Conservation (phyloP, 2,113 vertebrate genomes). For the Steatornis caripensis region DNA sequence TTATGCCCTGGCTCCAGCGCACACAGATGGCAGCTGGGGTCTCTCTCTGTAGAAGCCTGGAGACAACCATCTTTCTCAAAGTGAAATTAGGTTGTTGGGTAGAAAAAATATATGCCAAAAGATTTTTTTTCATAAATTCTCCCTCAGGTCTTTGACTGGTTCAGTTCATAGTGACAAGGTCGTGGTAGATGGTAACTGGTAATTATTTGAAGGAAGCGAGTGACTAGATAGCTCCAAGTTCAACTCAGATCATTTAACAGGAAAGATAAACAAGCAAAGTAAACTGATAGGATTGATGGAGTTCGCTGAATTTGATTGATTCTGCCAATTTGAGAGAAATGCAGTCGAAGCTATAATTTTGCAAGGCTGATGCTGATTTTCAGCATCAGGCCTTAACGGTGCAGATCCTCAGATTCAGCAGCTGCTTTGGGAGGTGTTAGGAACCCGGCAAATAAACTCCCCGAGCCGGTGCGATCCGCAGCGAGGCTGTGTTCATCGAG, state of each 20-base stretch:
- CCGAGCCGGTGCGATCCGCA: accelerated
- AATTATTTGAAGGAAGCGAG: neutral
- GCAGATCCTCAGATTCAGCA: neutral
- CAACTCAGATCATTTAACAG: neutral
- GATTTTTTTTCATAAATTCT: neutral
- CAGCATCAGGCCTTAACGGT: neutral
- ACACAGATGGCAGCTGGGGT: neutral
- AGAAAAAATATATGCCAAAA: neutral
- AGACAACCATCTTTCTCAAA: neutral
- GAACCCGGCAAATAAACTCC: neutral
- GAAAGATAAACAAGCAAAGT: neutral
- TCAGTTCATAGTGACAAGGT: neutral
- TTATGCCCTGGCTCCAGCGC: neutral
- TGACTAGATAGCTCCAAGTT: neutral
- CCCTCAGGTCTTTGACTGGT: neutral
- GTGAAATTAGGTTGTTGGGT: neutral
- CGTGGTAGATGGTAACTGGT: neutral
- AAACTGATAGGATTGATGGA: neutral
- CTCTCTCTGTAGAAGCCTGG: neutral
- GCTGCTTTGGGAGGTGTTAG: neutral
- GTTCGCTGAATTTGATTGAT: neutral
- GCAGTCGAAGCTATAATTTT: neutral
- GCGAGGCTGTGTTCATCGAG: neutral
- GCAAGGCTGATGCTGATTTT: neutral
- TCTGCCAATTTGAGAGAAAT: neutral